A percentile compares a stretch with the other conserved stretches of the same genome.
These are phyloP conservation scores for Lucilia cuprina DNA, from an alignment of 1,140 invertebrate genomes.

Conservation along the genomic window DNA sequence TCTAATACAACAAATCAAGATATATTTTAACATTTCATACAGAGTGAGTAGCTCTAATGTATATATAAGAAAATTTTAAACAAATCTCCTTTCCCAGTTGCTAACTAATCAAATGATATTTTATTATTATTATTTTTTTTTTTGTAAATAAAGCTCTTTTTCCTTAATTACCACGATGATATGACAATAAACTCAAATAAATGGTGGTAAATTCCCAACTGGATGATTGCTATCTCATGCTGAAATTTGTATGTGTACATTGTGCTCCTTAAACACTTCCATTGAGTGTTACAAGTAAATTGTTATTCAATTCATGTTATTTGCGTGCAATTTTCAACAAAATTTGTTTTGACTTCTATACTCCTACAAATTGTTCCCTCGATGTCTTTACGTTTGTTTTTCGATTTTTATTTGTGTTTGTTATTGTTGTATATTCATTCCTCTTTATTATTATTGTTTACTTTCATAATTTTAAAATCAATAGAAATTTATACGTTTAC, in stretches of 20 bases:
- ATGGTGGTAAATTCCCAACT: not conserved
- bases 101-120: not conserved
- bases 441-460: not conserved
- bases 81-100: too few species aligned
- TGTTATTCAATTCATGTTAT: slow-evolving; percentile 18
- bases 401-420: not conserved
- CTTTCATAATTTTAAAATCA: slow-evolving; percentile 18
- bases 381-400: not conserved
- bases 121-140: not conserved
- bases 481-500: slow-evolving; percentile 18
- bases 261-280: not conserved
- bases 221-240: not conserved
- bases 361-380: not conserved
- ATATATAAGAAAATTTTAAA: too few species aligned
- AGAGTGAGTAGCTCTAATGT: too few species aligned
- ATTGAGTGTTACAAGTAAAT: not conserved
- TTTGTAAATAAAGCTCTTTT: not conserved
- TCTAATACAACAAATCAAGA: too few species aligned
- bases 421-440: not conserved
- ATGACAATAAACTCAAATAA: not conserved
- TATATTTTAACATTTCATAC: too few species aligned
- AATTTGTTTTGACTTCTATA: slow-evolving; percentile 12
- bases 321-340: slow-evolving; percentile 15
- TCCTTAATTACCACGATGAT: not conserved
- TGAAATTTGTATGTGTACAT: not conserved